Evolutionary conservation across 1,140 invertebrate genomes (phyloP).

Genomic region (Metaphire vulgaris): DNA sequence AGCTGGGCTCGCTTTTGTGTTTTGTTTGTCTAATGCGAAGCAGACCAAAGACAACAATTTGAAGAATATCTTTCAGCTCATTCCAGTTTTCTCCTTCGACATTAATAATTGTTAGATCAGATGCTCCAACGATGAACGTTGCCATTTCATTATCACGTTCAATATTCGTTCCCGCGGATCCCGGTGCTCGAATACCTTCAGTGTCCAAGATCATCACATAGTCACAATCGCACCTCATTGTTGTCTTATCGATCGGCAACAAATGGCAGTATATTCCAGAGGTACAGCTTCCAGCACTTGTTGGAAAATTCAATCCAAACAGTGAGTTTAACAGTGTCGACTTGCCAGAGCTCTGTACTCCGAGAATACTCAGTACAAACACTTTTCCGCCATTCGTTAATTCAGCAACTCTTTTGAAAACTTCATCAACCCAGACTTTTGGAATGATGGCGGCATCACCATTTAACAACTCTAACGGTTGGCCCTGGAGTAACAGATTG

Average conservation of each 20-base stretch:
- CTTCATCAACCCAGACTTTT: not conserved
- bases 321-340: not conserved
- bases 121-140: not conserved
- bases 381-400: not conserved
- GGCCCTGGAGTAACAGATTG: not conserved
- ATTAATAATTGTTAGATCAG: conserved; percentile 1
- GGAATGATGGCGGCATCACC: not conserved
- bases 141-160: not conserved
- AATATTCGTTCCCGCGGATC: not conserved
- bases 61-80: conserved; percentile 5
- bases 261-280: not conserved
- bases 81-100: not conserved
- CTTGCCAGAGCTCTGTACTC: conserved; percentile 10
- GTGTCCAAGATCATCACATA: not conserved
- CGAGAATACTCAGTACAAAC: not conserved
- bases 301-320: not conserved
- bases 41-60: not conserved
- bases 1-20: not conserved
- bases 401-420: not conserved
- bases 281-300: not conserved
- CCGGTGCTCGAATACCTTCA: not conserved
- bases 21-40: not conserved
- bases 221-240: not conserved
- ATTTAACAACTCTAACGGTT: not conserved
- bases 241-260: not conserved